phyloP scores from a whole-genome alignment of 1,140 invertebrate genomes.

The Pinna nobilis region DNA sequence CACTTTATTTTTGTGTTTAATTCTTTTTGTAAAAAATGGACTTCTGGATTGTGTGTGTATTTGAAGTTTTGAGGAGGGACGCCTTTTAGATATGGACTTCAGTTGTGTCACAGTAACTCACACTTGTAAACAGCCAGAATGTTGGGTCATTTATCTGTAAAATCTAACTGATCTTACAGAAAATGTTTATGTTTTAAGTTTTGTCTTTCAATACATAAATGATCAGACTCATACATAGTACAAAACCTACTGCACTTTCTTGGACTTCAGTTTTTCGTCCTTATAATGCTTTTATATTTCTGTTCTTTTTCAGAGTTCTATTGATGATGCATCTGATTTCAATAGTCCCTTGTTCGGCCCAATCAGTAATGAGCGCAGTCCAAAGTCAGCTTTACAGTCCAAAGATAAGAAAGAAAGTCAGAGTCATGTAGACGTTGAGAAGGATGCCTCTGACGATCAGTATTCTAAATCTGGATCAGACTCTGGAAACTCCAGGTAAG shows the following conservation, averaged over 20 bases:
- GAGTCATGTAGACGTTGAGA: slow-evolving; percentile 12
- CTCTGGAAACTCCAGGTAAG: slow-evolving; percentile 20
- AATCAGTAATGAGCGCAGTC: slow-evolving; percentile 28
- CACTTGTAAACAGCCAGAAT: too few relatives aligned
- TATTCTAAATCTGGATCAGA: slow-evolving; percentile 20
- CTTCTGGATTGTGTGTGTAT: too few relatives aligned
- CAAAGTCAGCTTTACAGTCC: slow-evolving; percentile 21
- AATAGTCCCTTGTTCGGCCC: slow-evolving; percentile 50
- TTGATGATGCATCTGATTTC: slow-evolving; percentile 44
- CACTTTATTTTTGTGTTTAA: too few relatives aligned
- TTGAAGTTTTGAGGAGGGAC: too few relatives aligned
- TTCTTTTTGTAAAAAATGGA: too few relatives aligned
- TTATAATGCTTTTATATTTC: background rate
- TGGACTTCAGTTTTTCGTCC: background rate
- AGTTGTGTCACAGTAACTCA: too few relatives aligned
- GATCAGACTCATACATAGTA: background rate
- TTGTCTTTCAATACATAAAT: background rate
- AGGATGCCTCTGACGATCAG: slow-evolving; percentile 13
- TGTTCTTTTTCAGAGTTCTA: slow-evolving; percentile 34
- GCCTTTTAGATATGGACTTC: too few relatives aligned
- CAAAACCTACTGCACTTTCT: background rate
- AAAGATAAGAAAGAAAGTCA: slow-evolving; percentile 13
- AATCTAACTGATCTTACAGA: too few relatives aligned
- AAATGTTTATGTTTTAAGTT: background rate
- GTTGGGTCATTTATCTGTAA: too few relatives aligned